Base-by-base conservation (phyloP, 2,888 invertebrate genomes). In the Aproaerema taeniolella region DNA sequence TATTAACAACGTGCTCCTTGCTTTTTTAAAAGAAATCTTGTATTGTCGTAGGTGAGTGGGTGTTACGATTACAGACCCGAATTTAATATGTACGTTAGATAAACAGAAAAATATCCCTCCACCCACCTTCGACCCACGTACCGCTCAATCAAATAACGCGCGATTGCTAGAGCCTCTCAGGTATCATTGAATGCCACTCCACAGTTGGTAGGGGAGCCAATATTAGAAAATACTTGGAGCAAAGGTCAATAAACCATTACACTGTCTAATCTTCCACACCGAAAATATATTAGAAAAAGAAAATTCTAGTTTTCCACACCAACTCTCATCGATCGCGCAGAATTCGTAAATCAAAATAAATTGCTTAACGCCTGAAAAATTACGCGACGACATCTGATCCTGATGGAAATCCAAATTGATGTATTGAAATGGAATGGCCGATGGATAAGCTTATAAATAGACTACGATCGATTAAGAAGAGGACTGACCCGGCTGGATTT, bases 401-500 rank as follows among this genome's bases (percentile, higher is more conserved):
- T 37, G 37, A 30, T 37, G 37, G 37, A 6, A 35, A 11, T 29
- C 8, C 9, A 20, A 37, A 37, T 37, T 37, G 17, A 37, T 37
- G 37, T 37, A 30, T 37, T 37, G 5, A 25, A 25, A 26, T 28
- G 24, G 24, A 38, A 17, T 26, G 5, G 15, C 6, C 6, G 26
- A 14, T 11, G 16, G 25, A 28, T 36, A 14, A 35, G 35, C 45
- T 31, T 51, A 52, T 47, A 43, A 46, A 51, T 55, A 53, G 43
- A 43, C 35, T 32, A 25, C 24, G 40, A 42, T 51, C 46, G 43
- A 54, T 56, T 39, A 44, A 49, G 41, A 42, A 29, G 36, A n/a
- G n/a, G 40, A 48, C 43, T 50, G 43, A 44, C 50, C 50, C 33
- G 47, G 32, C 45, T 31, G 40, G 46, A 53, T 53, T 55, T 47